Conservation (phyloP, 1,140 invertebrate species). For the Atta cephalotes region DNA sequence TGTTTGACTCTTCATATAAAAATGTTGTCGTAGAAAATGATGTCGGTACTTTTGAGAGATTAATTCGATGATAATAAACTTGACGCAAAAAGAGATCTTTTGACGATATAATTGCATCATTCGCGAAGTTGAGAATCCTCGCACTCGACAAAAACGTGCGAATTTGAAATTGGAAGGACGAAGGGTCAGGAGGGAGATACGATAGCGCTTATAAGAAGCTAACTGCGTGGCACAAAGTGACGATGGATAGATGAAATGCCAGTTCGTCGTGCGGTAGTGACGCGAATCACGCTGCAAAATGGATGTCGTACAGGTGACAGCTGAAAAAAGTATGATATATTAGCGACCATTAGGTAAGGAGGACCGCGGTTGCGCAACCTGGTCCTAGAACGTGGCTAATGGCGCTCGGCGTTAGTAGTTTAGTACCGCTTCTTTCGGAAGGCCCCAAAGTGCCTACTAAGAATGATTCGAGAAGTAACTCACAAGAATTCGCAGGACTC, state of each 20-base stretch:
- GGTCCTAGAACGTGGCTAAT: constrained; percentile 39
- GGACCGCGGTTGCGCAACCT: constrained; percentile 22
- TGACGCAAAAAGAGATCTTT: constrained; percentile 29
- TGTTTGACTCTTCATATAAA: neutral
- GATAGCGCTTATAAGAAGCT: constrained; percentile 55
- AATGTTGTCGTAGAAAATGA: constrained; percentile 44
- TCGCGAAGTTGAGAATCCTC: constrained; percentile 57
- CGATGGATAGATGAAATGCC: constrained; percentile 71
- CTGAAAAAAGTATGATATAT: constrained; percentile 74
- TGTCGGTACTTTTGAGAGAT: constrained; percentile 49
- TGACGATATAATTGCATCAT: constrained; percentile 51
- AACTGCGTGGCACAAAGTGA: constrained; percentile 63
- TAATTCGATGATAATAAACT: constrained; percentile 54
- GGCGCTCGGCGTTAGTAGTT: constrained; percentile 32
- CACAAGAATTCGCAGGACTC: constrained; percentile 24
- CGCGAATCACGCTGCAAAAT: constrained; percentile 64
- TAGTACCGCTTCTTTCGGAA: constrained; percentile 35
- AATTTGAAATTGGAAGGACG: constrained; percentile 41
- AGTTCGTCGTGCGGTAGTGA: constrained; percentile 58
- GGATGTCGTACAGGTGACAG: constrained; percentile 67
- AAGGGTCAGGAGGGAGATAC: constrained; percentile 5
- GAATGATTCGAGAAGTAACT: constrained; percentile 49
- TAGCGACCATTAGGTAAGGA: constrained; percentile 63
- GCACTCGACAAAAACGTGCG: constrained; percentile 53
- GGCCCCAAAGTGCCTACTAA: constrained; percentile 57